Conservation (phyloP, 2,888 invertebrate genomes). For the Agonopterix arenella region DNA sequence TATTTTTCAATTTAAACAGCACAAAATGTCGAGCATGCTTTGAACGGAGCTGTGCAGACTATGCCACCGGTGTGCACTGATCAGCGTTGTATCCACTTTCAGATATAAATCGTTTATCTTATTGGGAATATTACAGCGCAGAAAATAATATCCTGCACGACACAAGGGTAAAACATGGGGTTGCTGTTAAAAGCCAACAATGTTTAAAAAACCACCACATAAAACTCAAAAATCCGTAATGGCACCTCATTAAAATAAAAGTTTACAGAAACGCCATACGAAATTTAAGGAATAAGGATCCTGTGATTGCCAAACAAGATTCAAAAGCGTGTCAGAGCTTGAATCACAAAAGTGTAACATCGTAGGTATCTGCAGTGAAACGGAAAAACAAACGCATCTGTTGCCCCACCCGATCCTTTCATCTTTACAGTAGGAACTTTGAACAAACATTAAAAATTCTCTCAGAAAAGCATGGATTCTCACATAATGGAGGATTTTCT, state of each 20-base stretch:
- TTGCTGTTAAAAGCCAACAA: too few relatives aligned
- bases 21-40: background rate
- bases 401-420: background rate
- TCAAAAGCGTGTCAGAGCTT: background rate
- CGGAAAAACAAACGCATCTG: background rate
- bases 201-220: too few relatives aligned
- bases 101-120: too few relatives aligned
- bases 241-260: too few relatives aligned
- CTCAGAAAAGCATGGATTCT: constrained; percentile 3
- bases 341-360: background rate
- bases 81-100: too few relatives aligned
- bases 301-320: too few relatives aligned
- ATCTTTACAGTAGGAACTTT: background rate
- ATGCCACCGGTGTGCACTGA: background rate
- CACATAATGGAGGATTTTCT: constrained; percentile 11
- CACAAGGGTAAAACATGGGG: too few relatives aligned
- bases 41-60: background rate
- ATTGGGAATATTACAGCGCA: too few relatives aligned
- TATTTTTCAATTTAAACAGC: constrained; percentile 4
- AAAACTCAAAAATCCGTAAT: too few relatives aligned
- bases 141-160: too few relatives aligned
- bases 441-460: constrained; percentile 10
- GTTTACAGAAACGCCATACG: too few relatives aligned
- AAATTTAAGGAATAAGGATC: too few relatives aligned
- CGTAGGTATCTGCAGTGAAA: background rate